phyloP scores from a whole-genome alignment of 2,888 invertebrate genomes.

The Scaptomyza flava region DNA sequence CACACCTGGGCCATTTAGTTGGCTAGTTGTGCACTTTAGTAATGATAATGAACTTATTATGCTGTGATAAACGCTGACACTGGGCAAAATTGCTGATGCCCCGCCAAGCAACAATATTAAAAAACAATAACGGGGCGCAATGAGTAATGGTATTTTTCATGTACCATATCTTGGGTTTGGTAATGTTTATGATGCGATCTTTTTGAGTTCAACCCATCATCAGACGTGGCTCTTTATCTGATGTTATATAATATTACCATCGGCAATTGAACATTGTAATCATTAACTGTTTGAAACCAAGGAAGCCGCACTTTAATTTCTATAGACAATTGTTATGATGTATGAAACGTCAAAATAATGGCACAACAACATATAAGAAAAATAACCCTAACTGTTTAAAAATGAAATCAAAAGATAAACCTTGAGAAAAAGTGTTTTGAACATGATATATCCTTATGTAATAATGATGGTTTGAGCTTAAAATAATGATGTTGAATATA shows the following conservation, averaged over 20 bases:
- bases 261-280: slow-evolving; percentile 52
- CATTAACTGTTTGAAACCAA: slow-evolving; percentile 21
- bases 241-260: slow-evolving; percentile 48
- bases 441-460: background rate
- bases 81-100: slow-evolving; percentile 32
- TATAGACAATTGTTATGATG: slow-evolving; percentile 8
- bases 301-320: background rate
- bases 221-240: slow-evolving; percentile 33
- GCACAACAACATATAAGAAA: background rate
- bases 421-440: slow-evolving; percentile 7
- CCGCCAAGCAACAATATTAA: slow-evolving; percentile 4
- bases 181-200: slow-evolving; percentile 50
- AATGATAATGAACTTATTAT: slow-evolving; percentile 76
- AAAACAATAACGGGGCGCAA: slow-evolving; percentile 36
- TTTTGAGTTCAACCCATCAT: slow-evolving; percentile 41
- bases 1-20: slow-evolving; percentile 54
- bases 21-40: slow-evolving; percentile 49
- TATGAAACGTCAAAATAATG: slow-evolving; percentile 23
- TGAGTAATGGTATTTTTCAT: slow-evolving; percentile 52
- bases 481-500: no score
- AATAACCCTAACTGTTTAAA: slow-evolving; percentile 5
- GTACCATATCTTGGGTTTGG: slow-evolving; percentile 31
- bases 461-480: background rate
- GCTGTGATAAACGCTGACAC: slow-evolving; percentile 42
- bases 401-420: slow-evolving; percentile 13